phyloP scores from a whole-genome alignment of 2,797 vertebrate genomes.

The Halcyon smyrnensis region DNA sequence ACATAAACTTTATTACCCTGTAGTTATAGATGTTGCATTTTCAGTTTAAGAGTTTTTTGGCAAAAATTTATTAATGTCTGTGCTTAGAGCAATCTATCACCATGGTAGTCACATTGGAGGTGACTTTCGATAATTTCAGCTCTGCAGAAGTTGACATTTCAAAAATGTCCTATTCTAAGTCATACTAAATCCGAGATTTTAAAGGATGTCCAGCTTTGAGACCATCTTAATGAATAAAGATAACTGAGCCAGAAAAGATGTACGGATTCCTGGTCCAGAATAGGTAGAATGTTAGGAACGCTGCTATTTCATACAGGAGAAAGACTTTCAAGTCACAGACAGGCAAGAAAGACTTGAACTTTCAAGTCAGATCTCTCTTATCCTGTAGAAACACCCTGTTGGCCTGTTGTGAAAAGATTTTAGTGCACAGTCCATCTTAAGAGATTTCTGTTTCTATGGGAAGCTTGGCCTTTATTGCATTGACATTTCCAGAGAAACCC shows the following conservation, averaged over 20 bases:
- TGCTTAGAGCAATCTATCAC: not conserved
- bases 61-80: not conserved
- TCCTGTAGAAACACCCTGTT: not conserved
- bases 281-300: not conserved
- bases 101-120: not conserved
- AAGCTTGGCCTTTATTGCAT: not conserved
- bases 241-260: not conserved
- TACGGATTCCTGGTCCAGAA: not conserved
- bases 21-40: not conserved
- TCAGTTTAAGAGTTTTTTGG: not conserved
- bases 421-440: too few relatives aligned
- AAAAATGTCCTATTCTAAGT: not conserved
- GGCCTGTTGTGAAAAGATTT: not conserved
- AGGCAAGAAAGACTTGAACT: not conserved
- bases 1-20: not conserved
- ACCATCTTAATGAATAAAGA: not conserved
- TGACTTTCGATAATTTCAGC: not conserved
- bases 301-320: not conserved
- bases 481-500: not conserved
- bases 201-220: not conserved
- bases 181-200: not conserved
- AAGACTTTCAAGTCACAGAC: not conserved
- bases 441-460: not conserved
- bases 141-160: not conserved
- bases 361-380: not conserved